phyloP scores from a whole-genome alignment of 92 coral and sea anemone genomes.

The Heliopora coerulea region DNA sequence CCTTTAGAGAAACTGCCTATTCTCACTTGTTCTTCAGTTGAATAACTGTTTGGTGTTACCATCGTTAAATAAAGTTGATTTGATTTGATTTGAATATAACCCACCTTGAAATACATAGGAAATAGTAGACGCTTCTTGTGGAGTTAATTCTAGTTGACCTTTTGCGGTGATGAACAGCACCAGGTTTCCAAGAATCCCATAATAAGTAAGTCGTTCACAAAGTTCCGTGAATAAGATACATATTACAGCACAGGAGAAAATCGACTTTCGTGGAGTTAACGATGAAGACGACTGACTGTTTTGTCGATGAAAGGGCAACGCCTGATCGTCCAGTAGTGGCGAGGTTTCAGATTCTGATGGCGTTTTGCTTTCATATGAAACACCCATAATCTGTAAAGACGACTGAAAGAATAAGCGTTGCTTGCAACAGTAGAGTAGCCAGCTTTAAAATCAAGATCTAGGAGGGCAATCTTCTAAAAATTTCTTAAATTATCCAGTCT shows the following conservation, averaged over 20 bases:
- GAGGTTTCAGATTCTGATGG: not conserved
- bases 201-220: conserved; percentile 81
- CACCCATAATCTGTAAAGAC: no score
- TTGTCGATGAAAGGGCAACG: not conserved
- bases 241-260: conserved; percentile 35
- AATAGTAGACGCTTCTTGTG: conserved; percentile 67
- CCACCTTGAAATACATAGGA: conserved; percentile 71
- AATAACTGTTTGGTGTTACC: no score
- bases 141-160: conserved; percentile 37
- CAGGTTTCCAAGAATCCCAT: conserved; percentile 78
- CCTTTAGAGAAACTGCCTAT: no score
- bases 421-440: no score
- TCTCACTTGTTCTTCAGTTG: no score
- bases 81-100: not conserved
- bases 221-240: conserved; percentile 84
- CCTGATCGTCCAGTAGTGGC: not conserved
- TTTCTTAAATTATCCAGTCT: no score
- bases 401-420: no score
- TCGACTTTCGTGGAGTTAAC: not conserved
- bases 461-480: no score
- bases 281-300: not conserved
- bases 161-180: conserved; percentile 54
- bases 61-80: no score
- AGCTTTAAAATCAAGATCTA: no score
- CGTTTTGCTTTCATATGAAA: not conserved